Base-by-base conservation (phyloP, 2,888 invertebrate genomes). In the Caenorhabditis plicata region DNA sequence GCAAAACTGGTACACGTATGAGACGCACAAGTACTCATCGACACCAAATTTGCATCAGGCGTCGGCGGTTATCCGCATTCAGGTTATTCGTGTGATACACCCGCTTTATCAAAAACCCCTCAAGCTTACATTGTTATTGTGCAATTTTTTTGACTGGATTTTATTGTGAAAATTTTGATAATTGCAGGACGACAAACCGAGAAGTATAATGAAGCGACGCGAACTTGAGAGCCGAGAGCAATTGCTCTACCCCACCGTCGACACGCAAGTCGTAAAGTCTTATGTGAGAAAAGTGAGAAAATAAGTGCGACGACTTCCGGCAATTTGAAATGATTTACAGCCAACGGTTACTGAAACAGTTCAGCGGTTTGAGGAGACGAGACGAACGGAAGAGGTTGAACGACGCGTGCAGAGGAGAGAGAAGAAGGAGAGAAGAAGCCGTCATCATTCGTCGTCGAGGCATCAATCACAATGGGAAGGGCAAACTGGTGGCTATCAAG, bases 341-440 rank as follows among this genome's bases (percentile, higher is more conserved):
- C 80, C 80, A 15, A 64, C 67, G 27, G 72, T 77, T 20, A 79
- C 80, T 2, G 78, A 80, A 57, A 80, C 77, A n/a, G 76, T 81
- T 35, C 73, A 80, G 40, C 71, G 75, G n/a, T 68, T 77, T 51
- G 81, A 81, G 55, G 79, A 81, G 56, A 70, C 73, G 40, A 71
- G 74, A n/a, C 68, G 78, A 27, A 81, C 81, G 20, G 81, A 81
- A 60, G 81, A 81, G 63, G 68, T 81, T 32, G 81, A 81, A 50
- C 74, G 81, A 22, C 72, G 76, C 29, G 75, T 81, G 11, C 68
- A 77, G 40, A 64, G 77, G 20, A 68, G 71, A 38, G 63, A 68
- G 42, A 60, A 58, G 60, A 61, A 66, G 47, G 69, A 69, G 31
- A 66, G 69, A 38, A 66, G 70, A 27, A 53, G 53, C 39, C 64